Evolutionary conservation across 92 coral and sea anemone species (phyloP).

Genomic region (Galaxea fascicularis): DNA sequence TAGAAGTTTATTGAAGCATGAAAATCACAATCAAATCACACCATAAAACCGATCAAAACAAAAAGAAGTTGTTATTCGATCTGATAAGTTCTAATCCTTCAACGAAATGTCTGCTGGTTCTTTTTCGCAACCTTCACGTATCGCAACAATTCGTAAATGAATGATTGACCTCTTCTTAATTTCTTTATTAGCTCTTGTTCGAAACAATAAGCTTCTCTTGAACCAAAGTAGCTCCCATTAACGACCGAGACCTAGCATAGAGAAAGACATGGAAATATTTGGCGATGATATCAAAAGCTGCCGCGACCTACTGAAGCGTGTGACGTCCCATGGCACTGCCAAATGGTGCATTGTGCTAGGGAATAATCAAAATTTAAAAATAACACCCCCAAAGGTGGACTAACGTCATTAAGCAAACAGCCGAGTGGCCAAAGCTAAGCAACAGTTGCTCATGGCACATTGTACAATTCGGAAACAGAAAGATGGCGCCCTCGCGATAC

Average conservation of each 20-base stretch:
- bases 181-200: neutral
- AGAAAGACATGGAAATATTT: conserved; percentile 19
- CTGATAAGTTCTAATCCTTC: conserved; percentile 7
- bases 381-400: neutral
- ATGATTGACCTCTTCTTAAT: conserved; percentile 27
- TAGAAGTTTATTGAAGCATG: conserved; percentile 21
- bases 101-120: neutral
- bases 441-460: neutral
- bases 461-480: neutral
- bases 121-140: conserved; percentile 11
- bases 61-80: conserved; percentile 14
- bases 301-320: conserved; percentile 50
- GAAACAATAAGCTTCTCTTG: conserved; percentile 38
- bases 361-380: neutral
- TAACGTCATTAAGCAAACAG: neutral
- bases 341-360: conserved; percentile 23
- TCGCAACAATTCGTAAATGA: conserved; percentile 27
- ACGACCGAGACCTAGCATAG: conserved; percentile 16
- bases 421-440: neutral
- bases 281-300: conserved; percentile 29
- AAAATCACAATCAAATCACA: conserved; percentile 24
- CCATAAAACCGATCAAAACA: conserved; percentile 34
- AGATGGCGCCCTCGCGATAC: neutral
- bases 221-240: conserved; percentile 5
- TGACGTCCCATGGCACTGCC: conserved; percentile 17